Conservation (phyloP, 2,113 vertebrate genomes). For the Pterocles gutturalis region DNA sequence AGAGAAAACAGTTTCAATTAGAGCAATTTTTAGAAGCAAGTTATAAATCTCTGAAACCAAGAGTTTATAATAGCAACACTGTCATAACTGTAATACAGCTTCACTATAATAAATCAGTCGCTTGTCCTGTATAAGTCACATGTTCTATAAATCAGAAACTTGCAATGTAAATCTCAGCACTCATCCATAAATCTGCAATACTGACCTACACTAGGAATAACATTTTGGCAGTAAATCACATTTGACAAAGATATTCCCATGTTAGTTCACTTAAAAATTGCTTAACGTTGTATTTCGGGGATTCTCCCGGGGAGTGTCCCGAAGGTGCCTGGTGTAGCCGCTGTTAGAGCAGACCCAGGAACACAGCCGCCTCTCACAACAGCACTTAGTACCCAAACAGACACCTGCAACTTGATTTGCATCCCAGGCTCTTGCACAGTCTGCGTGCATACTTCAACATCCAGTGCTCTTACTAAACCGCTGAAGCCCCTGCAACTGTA, state of each 20-base stretch:
- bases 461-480: neutral
- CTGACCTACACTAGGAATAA: constrained; percentile 14
- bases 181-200: constrained; percentile 32
- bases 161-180: constrained; percentile 17
- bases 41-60: constrained; percentile 26
- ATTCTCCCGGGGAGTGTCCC: neutral
- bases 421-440: neutral
- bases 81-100: neutral
- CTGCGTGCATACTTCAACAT: fast-evolving
- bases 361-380: neutral
- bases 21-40: neutral
- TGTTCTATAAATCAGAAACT: constrained; percentile 39
- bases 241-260: neutral
- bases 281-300: neutral
- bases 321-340: fast-evolving
- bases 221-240: constrained; percentile 39
- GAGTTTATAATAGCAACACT: constrained; percentile 12
- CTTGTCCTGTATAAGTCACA: neutral
- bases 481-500: neutral
- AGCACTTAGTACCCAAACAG: neutral
- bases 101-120: neutral
- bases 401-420: neutral
- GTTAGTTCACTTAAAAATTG: neutral
- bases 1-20: constrained; percentile 10
- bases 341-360: neutral